Evolutionary conservation across 2,113 vertebrate species (phyloP).

Genomic region (Felis chaus): DNA sequence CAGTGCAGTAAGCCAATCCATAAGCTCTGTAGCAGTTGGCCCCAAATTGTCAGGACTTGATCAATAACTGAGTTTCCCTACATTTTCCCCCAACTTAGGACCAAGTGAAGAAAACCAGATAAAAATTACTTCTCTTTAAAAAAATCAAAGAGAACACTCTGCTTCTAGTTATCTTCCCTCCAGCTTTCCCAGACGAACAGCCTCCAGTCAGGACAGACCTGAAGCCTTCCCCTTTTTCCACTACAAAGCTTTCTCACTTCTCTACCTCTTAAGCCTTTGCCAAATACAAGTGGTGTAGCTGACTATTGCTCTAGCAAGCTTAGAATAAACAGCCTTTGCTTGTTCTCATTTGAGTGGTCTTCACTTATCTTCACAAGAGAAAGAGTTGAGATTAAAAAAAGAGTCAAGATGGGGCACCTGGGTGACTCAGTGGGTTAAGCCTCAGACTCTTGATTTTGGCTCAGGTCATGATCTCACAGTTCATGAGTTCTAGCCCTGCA

Average conservation of each 20-base stretch:
- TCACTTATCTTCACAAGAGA: neutral
- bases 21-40: neutral
- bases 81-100: neutral
- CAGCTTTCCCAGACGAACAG: neutral
- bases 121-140: neutral
- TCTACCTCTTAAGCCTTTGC: neutral
- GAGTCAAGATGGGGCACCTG: no score
- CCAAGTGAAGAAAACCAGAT: neutral
- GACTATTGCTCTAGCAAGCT: neutral
- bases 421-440: no score
- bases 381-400: neutral
- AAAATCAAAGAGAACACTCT: no score
- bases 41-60: neutral
- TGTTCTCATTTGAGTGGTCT: neutral
- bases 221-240: neutral
- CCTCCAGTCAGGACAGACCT: accelerated
- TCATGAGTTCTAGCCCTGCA: no score
- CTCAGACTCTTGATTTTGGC: no score
- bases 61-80: neutral
- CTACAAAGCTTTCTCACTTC: accelerated
- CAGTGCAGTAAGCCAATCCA: neutral
- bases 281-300: no score
- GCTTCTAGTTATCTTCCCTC: neutral
- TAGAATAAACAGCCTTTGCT: neutral
- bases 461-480: no score